These are phyloP conservation scores for Motacilla tschutschensis DNA, from an alignment of 2,113 vertebrate genomes.

Conservation along the genomic window DNA sequence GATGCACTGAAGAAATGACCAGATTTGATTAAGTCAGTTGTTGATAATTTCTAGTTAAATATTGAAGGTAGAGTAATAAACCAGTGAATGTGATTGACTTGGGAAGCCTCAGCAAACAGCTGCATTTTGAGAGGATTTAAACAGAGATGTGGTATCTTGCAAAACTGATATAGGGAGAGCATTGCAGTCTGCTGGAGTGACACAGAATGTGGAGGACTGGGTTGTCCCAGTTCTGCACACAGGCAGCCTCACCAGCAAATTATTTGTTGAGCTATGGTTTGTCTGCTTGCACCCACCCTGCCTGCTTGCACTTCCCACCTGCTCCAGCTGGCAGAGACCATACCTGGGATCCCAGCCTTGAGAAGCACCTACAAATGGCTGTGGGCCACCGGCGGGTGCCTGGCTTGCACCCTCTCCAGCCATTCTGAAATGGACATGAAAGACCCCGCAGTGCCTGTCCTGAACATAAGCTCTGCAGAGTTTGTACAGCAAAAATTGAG, in stretches of 20 bases:
- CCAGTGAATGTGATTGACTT: background rate
- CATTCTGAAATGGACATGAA: background rate
- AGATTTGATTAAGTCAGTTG: background rate
- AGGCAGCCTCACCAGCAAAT: background rate
- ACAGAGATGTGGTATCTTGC: background rate
- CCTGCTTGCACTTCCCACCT: background rate
- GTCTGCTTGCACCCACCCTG: fast-evolving
- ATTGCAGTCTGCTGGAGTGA: background rate
- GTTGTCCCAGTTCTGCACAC: background rate
- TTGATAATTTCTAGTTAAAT: background rate
- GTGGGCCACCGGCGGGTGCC: background rate
- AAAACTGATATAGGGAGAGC: background rate
- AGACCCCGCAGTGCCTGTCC: background rate
- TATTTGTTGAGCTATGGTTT: background rate
- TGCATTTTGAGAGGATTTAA: background rate
- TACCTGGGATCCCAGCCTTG: background rate
- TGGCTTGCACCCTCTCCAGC: background rate
- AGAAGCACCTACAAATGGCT: background rate
- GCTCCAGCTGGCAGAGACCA: background rate
- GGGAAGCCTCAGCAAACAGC: background rate
- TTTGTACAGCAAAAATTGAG: background rate
- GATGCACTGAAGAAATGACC: background rate
- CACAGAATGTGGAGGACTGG: fast-evolving
- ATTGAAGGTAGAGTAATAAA: background rate
- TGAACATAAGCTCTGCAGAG: background rate